Conservation (phyloP, 2,113 vertebrate species). For the Onychostoma macrolepis region DNA sequence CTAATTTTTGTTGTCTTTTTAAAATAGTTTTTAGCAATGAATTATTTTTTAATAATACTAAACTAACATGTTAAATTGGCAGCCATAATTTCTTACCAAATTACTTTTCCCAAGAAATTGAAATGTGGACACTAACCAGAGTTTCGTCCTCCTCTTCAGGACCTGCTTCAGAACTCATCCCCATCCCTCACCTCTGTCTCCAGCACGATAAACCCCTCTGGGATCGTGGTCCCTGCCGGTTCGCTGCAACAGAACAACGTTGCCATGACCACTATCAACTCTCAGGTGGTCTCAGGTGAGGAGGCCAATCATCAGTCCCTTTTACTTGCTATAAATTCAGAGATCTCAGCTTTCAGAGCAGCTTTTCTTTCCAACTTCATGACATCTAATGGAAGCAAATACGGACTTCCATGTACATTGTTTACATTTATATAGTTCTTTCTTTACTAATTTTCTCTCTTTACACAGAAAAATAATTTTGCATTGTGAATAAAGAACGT, state of each 20-base stretch:
- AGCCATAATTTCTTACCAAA: neutral
- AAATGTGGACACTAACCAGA: neutral
- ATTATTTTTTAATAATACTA: neutral
- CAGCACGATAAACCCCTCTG: constrained; percentile 84
- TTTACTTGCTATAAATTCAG: neutral
- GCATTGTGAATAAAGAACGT: constrained; percentile 5
- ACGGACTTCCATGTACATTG: neutral
- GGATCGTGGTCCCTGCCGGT: constrained; percentile 88
- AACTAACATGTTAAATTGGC: neutral
- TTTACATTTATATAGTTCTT: neutral
- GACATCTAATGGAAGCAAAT: neutral
- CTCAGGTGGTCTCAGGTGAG: constrained; percentile 91
- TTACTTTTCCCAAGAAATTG: neutral
- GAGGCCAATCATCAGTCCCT: constrained; percentile 13
- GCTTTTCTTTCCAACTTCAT: neutral
- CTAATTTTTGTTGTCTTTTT: neutral
- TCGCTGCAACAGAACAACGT: constrained; percentile 87
- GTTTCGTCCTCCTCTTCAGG: constrained; percentile 70
- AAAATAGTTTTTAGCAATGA: neutral
- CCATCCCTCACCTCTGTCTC: constrained; percentile 88
- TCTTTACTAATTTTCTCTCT: neutral
- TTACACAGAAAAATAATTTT: constrained; percentile 1
- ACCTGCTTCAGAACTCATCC: constrained; percentile 93
- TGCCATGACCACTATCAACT: constrained; percentile 89
- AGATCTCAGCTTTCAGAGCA: neutral